A percentile compares a stretch with the other conserved stretches of the same genome.
These are phyloP conservation scores for Spheniscus mendiculus DNA, from an alignment of 2,113 vertebrate species.

Conservation along the genomic window DNA sequence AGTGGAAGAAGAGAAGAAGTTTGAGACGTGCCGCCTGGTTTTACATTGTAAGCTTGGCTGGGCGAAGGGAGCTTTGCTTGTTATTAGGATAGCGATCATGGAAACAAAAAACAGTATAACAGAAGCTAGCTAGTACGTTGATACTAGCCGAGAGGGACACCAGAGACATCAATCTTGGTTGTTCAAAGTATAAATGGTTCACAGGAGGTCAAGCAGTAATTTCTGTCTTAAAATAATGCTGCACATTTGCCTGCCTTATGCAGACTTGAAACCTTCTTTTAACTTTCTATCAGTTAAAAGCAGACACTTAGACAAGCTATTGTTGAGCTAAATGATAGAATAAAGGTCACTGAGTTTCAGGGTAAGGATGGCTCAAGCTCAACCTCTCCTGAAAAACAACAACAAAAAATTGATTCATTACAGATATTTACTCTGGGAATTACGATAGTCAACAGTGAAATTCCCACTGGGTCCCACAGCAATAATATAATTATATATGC, in stretches of 20 bases:
- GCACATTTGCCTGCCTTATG: slow-evolving; percentile 4
- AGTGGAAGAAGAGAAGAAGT: neutral
- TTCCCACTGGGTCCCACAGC: neutral
- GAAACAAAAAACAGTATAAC: neutral
- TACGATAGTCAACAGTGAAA: neutral
- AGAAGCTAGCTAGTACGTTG: neutral
- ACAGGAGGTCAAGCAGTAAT: slow-evolving; percentile 10
- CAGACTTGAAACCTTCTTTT: neutral
- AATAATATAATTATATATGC: neutral
- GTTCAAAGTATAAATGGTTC: neutral
- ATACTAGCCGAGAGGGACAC: neutral
- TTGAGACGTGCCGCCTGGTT: neutral
- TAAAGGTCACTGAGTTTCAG: neutral
- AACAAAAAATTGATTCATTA: neutral
- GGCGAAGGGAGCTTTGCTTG: neutral
- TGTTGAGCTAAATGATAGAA: neutral
- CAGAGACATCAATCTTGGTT: neutral
- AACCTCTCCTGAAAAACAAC: neutral
- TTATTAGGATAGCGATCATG: neutral
- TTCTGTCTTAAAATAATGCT: neutral
- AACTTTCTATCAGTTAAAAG: neutral
- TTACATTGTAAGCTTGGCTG: neutral
- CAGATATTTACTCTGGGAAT: neutral
- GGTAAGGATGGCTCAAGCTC: neutral
- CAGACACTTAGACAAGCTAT: neutral